Base-by-base conservation (phyloP, 2,113 vertebrate species). In the Menidia beryllina region DNA sequence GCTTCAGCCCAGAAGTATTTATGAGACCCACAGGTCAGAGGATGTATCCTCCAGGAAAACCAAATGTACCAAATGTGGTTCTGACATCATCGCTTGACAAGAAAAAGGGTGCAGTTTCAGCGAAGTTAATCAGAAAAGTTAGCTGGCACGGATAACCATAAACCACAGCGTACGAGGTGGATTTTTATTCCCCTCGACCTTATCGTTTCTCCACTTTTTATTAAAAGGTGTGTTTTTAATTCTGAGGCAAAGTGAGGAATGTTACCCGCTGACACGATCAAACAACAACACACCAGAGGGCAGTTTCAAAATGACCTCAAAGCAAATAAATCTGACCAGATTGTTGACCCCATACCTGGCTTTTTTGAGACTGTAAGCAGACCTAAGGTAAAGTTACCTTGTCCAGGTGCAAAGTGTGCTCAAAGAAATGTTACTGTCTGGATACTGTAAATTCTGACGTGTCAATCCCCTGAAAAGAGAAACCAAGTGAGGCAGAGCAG, bases 1-100 rank as follows among this genome's bases (percentile, higher is more conserved):
- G 81, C 69, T 74, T 83, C 69, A 65, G 71, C 61, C 55, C 58
- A 68, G 50, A 90, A 81, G 36, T 69, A 84, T 85, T 83, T 83
- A 78, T 73, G 63, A 83, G 49, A 79, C 70, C 52, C 60, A 30
- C 43, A 69, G 58, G 76, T 83, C 74, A 72, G 72, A 73, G 68
- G 43, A 72, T 9, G 11, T 51, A 64, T 71, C 59, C 66, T 75
- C 47, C 64, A 36, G n/a, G 38, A 48, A 17, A 77, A 69, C 9
- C 10, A 77, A n/a, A n/a, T n/a, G n/a, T n/a, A 48, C 73, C 77
- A 59, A 72, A 15, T 20, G 82, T 47, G 69, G 75, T n/a, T 12
- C 7, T 67, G 66, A 66, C 69, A 5, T 75, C 83, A 62, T 54
- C 0, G 25, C 52, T 52, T 47, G n/a, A 52, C 30, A 49, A 34